These are phyloP conservation scores for Campopleginae sp. DNA, from an alignment of 2,888 invertebrate species.

Conservation along the genomic window DNA sequence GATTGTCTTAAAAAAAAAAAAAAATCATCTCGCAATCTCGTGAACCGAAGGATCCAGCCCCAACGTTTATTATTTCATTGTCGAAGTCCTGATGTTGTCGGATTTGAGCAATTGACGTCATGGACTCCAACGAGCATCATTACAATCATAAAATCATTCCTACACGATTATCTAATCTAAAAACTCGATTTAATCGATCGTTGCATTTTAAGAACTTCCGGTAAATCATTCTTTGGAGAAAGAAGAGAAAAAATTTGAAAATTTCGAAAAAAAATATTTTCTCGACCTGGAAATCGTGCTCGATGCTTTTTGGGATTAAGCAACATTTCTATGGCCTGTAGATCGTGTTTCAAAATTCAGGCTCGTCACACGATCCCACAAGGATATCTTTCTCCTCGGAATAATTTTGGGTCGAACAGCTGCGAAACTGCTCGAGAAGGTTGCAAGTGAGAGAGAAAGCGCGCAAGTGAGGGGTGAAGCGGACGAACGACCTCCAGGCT, in stretches of 20 bases:
- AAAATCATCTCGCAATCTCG: neutral
- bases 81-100: constrained; percentile 33
- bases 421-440: constrained; percentile 49
- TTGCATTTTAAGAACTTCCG: neutral
- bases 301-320: neutral
- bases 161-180: constrained; percentile 61
- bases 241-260: neutral
- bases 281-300: neutral
- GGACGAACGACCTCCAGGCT: constrained; percentile 51
- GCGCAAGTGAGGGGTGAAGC: constrained; percentile 36
- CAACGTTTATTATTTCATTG: constrained; percentile 57
- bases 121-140: constrained; percentile 22
- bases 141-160: constrained; percentile 61
- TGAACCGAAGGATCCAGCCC: constrained; percentile 26
- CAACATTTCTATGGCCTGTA: neutral
- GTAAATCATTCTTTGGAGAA: neutral
- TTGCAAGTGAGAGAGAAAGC: constrained; percentile 59
- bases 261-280: neutral
- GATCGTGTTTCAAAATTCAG: constrained; percentile 13
- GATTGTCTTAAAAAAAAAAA: neutral
- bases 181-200: constrained; percentile 32
- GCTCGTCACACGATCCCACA: constrained; percentile 20
- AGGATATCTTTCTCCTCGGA: constrained; percentile 21
- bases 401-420: constrained; percentile 59
- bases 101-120: constrained; percentile 20